Base-by-base conservation (phyloP, 2,113 vertebrate genomes). In the Scolopax mira region DNA sequence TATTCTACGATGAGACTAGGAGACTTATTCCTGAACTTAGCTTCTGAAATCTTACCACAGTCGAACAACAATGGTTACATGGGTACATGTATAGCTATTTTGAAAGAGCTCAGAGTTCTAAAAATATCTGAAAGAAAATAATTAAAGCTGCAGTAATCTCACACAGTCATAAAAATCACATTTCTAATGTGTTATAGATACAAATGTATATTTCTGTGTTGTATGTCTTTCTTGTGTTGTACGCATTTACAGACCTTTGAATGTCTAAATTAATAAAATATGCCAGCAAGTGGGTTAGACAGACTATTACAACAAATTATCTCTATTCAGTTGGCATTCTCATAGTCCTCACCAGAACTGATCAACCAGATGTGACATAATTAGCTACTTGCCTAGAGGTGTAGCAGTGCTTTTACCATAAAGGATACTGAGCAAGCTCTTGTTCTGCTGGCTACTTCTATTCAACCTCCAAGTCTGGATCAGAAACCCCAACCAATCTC, bases 331-430 rank as follows among this genome's bases (percentile, higher is more conserved):
- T 85, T 89, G 62, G 88, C 44, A 69, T n/a, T 79, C 88, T 94
- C 60, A 90, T 66, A 96, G 91, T 86, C 83, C 79, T 90, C 74
- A 91, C 84, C 88, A 96, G 93, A 97, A 78, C 77, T 82, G 86
- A 79, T 92, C 92, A 94, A 62, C 77, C 57, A 65, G 58, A 83
- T 79, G 67, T 51, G 72, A 46, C 41, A 22, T 62, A 88, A 90
- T 88, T 86, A 89, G 78, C 61, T 74, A 14, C 64, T 89, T 6
- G 1, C 61, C 79, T 78, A 85, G 89, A 96, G 71, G 72, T 79
- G 73, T 71, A 71, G 58, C 58, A 71, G 60, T n/a, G 66, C 35
- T 85, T 88, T 89, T 58, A 75, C 62, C 41, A 16, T 83, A 81
- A 77, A 77, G 61, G 67, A 54, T 33, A 64, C 66, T n/a, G 85